phyloP scores from a whole-genome alignment of 2,888 invertebrate species.

The Furcula furcula region DNA sequence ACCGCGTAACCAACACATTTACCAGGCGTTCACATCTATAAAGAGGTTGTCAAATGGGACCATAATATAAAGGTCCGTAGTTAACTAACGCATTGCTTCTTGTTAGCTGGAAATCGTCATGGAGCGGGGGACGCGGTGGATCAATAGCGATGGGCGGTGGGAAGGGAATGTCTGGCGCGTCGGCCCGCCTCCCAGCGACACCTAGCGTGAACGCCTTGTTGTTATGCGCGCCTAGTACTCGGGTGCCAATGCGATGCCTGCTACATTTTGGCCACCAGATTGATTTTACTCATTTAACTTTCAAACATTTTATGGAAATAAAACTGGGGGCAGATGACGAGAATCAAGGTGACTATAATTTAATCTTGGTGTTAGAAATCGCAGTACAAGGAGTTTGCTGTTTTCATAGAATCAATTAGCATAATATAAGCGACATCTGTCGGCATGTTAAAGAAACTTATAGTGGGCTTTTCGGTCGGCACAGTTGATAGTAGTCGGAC shows the following conservation, averaged over 20 bases:
- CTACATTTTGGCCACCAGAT: slow-evolving; percentile 32
- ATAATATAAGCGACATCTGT: slow-evolving; percentile 34
- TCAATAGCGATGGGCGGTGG: slow-evolving; percentile 66
- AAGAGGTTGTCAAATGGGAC: slow-evolving; percentile 45
- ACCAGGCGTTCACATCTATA: slow-evolving; percentile 60
- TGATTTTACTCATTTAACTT: too few relatives aligned
- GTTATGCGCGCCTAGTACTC: slow-evolving; percentile 71
- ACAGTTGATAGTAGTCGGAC: slow-evolving; percentile 66
- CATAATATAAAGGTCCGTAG: slow-evolving; percentile 48
- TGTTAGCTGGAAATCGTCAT: slow-evolving; percentile 34
- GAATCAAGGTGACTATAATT: too few relatives aligned
- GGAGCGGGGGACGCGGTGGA: slow-evolving; percentile 53
- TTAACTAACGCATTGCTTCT: slow-evolving; percentile 41
- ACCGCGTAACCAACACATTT: slow-evolving; percentile 43
- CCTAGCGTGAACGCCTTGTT: slow-evolving; percentile 70
- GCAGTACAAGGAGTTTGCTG: too few relatives aligned
- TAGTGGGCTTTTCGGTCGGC: slow-evolving; percentile 49
- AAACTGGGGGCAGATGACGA: too few relatives aligned
- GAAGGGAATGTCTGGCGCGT: slow-evolving; percentile 71
- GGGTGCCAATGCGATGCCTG: slow-evolving; percentile 52
- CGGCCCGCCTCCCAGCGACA: slow-evolving; percentile 70
- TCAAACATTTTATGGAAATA: too few relatives aligned
- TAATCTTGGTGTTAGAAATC: too few relatives aligned
- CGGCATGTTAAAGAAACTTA: slow-evolving; percentile 48
- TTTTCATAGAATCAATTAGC: too few relatives aligned